Evolutionary conservation across 2,888 invertebrate species (phyloP).

Genomic region (Thelaira solivaga): DNA sequence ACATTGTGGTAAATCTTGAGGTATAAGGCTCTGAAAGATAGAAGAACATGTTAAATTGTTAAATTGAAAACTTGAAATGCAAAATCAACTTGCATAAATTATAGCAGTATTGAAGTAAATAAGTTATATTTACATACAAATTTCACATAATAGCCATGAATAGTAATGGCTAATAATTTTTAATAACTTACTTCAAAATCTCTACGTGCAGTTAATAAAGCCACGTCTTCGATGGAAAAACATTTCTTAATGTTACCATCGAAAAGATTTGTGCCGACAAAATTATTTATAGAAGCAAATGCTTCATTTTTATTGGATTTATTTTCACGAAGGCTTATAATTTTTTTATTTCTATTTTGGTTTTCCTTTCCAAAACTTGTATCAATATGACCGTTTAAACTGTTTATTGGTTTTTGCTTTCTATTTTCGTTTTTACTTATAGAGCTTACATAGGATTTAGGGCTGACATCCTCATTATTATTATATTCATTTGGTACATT

Average conservation of each 20-base stretch:
- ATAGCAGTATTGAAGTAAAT: no score
- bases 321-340: background rate
- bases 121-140: no score
- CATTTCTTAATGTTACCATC: slow-evolving; percentile 69
- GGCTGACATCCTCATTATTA: no score
- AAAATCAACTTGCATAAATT: no score
- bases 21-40: slow-evolving; percentile 69
- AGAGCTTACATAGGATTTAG: no score
- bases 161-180: background rate
- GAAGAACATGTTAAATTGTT: background rate
- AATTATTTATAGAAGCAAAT: slow-evolving; percentile 65
- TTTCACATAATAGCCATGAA: no score
- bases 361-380: no score
- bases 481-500: background rate
- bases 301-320: background rate
- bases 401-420: background rate
- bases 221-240: slow-evolving; percentile 73
- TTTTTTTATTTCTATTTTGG: background rate
- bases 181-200: slow-evolving; percentile 71
- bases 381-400: background rate
- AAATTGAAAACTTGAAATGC: background rate
- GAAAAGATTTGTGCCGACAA: slow-evolving; percentile 75
- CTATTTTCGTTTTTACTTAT: background rate
- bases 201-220: slow-evolving; percentile 70
- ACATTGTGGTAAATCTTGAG: slow-evolving; percentile 69